These are phyloP conservation scores for Petrolisthes manimaculis DNA, from an alignment of 2,888 invertebrate species.

Conservation along the genomic window DNA sequence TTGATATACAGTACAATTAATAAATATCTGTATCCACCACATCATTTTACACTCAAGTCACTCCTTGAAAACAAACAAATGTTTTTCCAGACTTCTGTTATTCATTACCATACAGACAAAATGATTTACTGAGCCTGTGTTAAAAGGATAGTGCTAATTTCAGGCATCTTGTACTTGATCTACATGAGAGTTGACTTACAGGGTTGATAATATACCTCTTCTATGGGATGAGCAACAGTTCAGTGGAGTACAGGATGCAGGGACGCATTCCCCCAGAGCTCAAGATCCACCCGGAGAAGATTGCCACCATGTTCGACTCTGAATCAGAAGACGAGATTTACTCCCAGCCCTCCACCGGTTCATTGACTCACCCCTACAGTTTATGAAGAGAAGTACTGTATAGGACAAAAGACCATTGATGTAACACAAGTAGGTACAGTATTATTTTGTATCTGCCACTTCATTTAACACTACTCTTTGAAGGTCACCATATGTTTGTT, in stretches of 20 bases:
- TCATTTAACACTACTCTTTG: no score
- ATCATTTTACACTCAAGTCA: no score
- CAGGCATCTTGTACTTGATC: neutral
- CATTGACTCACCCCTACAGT: neutral
- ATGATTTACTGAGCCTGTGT: no score
- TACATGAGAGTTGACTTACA: constrained; percentile 1
- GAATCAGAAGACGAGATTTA: constrained; percentile 45
- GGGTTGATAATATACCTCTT: constrained; percentile 26
- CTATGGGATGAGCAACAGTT: constrained; percentile 31
- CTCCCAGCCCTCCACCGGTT: neutral
- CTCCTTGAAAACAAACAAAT: no score
- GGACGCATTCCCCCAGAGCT: constrained; percentile 11
- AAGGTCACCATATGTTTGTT: no score
- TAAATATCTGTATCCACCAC: neutral
- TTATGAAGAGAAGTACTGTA: neutral
- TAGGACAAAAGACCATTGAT: no score
- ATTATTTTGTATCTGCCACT: no score
- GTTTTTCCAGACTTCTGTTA: no score
- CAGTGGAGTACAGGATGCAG: constrained; percentile 35
- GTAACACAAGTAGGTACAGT: no score
- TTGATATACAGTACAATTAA: neutral
- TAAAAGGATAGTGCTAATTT: neutral
- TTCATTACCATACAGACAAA: no score
- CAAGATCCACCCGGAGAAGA: neutral
- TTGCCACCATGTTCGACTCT: constrained; percentile 39